Conservation (phyloP, 2,888 invertebrate genomes). For the Drosophila borborema region DNA sequence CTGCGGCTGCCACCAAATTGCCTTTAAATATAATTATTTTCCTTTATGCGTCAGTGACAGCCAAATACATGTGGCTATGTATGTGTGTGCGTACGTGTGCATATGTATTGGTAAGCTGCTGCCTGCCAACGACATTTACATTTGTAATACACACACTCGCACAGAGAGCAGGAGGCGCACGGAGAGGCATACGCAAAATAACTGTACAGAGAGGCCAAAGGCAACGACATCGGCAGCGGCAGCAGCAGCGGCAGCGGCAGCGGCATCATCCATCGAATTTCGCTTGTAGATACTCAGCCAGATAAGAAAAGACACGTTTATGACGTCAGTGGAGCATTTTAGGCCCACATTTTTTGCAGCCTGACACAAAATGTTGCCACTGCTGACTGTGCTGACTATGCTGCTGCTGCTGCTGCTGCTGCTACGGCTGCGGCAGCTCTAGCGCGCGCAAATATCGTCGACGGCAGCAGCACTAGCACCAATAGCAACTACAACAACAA, state of each 20-base stretch:
- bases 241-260: constrained; percentile 23
- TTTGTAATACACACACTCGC: constrained; percentile 59
- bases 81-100: constrained; percentile 12
- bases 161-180: neutral
- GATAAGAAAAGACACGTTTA: constrained; percentile 79
- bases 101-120: constrained; percentile 29
- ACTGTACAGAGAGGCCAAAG: constrained; percentile 43
- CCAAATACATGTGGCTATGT: constrained; percentile 11
- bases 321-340: constrained; percentile 79
- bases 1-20: constrained; percentile 79
- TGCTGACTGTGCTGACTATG: constrained; percentile 21
- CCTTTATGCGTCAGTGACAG: constrained; percentile 75
- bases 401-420: constrained; percentile 7
- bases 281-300: constrained; percentile 72
- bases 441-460: constrained; percentile 69
- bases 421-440: constrained; percentile 21
- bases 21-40: constrained; percentile 82
- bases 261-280: constrained; percentile 59
- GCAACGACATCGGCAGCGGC: constrained; percentile 30
- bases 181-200: constrained; percentile 42
- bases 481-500: neutral
- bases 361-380: constrained; percentile 59
- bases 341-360: constrained; percentile 67
- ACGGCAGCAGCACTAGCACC: constrained; percentile 18
- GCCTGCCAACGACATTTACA: constrained; percentile 74